Evolutionary conservation across 2,113 vertebrate species (phyloP).

Genomic region (Anhinga rufa): DNA sequence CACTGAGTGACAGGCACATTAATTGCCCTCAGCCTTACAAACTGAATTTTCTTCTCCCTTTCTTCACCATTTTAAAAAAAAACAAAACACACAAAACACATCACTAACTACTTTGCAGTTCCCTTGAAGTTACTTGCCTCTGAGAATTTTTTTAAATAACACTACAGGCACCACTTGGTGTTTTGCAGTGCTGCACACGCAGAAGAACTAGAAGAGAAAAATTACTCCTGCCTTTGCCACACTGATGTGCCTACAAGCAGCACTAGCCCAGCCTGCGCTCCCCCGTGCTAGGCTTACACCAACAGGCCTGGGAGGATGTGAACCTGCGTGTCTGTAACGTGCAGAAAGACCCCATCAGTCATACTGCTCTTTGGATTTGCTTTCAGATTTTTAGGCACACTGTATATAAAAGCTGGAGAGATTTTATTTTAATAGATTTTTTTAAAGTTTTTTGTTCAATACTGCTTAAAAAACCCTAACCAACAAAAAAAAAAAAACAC

Average conservation of each 20-base stretch:
- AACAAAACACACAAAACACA: not conserved
- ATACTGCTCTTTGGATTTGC: not conserved
- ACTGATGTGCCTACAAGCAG: not conserved
- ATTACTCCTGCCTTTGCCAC: not conserved
- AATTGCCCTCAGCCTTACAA: not conserved
- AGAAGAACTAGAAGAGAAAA: too few relatives aligned
- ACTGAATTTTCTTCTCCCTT: not conserved
- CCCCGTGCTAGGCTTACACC: accelerated
- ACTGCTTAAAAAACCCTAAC: not conserved
- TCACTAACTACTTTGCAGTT: not conserved
- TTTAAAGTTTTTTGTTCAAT: too few relatives aligned
- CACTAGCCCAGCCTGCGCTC: accelerated
- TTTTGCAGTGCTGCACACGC: not conserved
- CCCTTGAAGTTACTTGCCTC: not conserved
- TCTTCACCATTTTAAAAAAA: not conserved
- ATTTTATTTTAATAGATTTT: not conserved
- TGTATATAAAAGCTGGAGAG: not conserved
- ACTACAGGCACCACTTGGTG: not conserved
- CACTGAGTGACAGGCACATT: not conserved
- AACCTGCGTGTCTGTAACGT: accelerated
- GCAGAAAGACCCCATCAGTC: too few relatives aligned
- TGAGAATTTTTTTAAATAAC: not conserved
- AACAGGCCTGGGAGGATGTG: not conserved
- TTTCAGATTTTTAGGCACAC: not conserved
- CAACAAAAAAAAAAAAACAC: not conserved